Evolutionary conservation across 2,797 vertebrate species (phyloP), one percentile per base, ranked within the genome.

Genomic region (Mus spretus): DNA sequence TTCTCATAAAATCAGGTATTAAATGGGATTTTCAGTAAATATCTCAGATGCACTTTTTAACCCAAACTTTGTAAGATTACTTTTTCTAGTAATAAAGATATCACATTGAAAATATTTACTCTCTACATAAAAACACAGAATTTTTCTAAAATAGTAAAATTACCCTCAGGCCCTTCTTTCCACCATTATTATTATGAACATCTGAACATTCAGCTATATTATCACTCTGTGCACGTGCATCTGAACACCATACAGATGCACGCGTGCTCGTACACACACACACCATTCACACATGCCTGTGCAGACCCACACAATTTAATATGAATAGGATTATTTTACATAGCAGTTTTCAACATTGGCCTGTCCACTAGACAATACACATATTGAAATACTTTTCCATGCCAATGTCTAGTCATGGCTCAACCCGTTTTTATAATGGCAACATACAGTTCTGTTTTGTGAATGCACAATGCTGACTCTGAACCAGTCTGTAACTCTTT

Each of bases 51-150:
- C 20, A 79, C 90, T 67, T 77, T 93, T 93, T 93, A 40, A 31
- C 63, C 72, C 53, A 94, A 74, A 77, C 61, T 79, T 20, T 44
- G 87, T 90, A 75, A 82, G 86, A 14, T 89, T 80, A 20, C 15
- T 90, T 91, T 95, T 84, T 85, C 40, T 55, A 67, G 50, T 83
- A 74, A 93, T 83, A 81, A 90, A 90, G 53, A 74, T 44, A 55
- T 81, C 44, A 72, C 1, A 80, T 83, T 79, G 72, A 95, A 67
- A 75, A 79, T 31, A 5, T 67, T 80, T 90, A 61, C 47, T 61
- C n/a, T 89, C 90, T 80, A 70, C 24, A 28, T 31, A 78, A 89
- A 84, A 80, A 94, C 26, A 67, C 57, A 81, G 75, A 81, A 88
- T 53, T 57, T 31, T 22, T 47, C 11, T 78, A 78, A 91, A 70